phyloP scores from a whole-genome alignment of 2,113 vertebrate species.

The Caretta caretta region DNA sequence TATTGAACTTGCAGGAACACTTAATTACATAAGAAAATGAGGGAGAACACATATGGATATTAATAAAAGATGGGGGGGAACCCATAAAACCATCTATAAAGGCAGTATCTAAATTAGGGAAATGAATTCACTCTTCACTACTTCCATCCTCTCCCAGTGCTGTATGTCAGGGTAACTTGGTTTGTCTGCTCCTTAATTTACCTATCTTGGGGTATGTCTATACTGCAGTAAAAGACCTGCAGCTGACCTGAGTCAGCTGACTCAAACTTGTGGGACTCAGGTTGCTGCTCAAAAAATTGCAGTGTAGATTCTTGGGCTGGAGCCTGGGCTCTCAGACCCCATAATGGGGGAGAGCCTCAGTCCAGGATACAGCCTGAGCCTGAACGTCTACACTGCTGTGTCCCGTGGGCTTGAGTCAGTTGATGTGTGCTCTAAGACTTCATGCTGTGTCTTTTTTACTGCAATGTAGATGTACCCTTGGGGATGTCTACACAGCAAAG shows the following conservation, averaged over 20 bases:
- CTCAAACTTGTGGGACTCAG: background rate
- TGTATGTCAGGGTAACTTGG: background rate
- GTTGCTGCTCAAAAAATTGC: background rate
- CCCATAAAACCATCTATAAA: too few species aligned
- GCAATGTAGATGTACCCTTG: background rate
- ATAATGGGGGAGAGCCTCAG: background rate
- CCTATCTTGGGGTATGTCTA: background rate
- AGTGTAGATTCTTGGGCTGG: background rate
- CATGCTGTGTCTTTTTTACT: background rate
- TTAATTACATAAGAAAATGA: background rate
- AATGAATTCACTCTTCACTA: background rate
- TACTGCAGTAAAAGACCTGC: background rate
- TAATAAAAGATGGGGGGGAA: background rate
- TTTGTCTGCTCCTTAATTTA: too few species aligned
- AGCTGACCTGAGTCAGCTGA: too few species aligned
- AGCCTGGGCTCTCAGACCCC: too few species aligned
- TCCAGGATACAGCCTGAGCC: background rate
- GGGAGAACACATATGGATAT: background rate
- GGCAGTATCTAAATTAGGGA: background rate
- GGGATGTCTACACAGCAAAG: too few species aligned
- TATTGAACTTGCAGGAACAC: background rate
- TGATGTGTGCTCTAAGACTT: background rate
- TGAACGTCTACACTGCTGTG: background rate
- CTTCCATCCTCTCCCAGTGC: background rate
- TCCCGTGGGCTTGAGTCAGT: background rate